phyloP scores from a whole-genome alignment of 2,113 vertebrate genomes.

The Lontra canadensis region DNA sequence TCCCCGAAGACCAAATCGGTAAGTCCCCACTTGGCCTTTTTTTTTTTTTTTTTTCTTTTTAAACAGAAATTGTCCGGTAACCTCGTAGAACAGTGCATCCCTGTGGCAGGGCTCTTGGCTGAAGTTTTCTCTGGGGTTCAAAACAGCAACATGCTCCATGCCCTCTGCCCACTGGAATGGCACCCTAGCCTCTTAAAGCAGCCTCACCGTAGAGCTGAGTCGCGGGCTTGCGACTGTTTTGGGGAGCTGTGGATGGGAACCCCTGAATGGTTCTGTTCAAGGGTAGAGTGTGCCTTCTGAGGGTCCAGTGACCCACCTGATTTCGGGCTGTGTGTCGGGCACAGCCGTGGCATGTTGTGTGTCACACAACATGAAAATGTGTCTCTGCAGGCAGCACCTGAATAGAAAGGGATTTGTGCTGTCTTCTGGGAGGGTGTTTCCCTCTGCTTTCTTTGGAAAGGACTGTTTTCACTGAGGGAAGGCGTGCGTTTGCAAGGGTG shows the following conservation, averaged over 20 bases:
- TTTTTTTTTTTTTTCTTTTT: neutral
- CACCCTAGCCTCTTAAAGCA: neutral
- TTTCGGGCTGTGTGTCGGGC: no score
- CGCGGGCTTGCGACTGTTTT: neutral
- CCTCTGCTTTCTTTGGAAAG: neutral
- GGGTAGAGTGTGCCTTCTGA: neutral
- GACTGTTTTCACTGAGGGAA: neutral
- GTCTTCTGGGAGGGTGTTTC: neutral
- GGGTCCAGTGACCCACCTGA: accelerated
- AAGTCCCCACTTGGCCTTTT: constrained; percentile 73
- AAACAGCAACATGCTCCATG: neutral
- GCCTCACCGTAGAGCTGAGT: neutral
- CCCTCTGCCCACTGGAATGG: neutral
- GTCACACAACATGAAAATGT: neutral
- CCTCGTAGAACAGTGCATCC: neutral
- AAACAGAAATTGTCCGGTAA: neutral
- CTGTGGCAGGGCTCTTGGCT: neutral
- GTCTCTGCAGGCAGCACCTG: neutral
- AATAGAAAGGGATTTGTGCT: neutral
- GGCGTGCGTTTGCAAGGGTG: neutral
- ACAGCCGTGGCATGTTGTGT: neutral
- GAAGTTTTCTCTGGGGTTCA: neutral
- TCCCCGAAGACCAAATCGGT: constrained; percentile 98
- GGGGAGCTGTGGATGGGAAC: neutral
- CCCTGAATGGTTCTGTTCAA: neutral